These are phyloP conservation scores for Trachelus tabidus DNA, from an alignment of 2,888 invertebrate species.

Conservation along the genomic window DNA sequence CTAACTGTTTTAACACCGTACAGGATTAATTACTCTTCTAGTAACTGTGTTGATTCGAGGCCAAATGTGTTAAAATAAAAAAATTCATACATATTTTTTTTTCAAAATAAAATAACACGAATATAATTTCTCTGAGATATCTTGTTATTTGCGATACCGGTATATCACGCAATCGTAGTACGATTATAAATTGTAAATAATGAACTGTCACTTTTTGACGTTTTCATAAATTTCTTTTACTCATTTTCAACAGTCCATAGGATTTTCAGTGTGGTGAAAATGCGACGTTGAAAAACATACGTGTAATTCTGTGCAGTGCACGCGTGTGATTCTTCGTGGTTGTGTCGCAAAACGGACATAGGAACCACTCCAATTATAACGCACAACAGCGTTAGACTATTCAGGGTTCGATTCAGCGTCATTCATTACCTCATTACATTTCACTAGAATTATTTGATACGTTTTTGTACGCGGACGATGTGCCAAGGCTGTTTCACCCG, in stretches of 20 bases:
- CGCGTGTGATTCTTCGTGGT: background rate
- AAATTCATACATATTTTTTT: background rate
- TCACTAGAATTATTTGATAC: background rate
- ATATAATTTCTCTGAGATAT: background rate
- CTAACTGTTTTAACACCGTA: background rate
- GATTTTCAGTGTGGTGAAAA: background rate
- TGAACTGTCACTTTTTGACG: background rate
- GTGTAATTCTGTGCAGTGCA: background rate
- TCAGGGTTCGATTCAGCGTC: background rate
- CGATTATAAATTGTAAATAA: background rate
- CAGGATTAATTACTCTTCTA: background rate
- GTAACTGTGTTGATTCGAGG: background rate
- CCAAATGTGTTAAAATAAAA: background rate
- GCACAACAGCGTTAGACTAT: background rate
- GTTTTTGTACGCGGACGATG: background rate
- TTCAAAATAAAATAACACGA: no score
- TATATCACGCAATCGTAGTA: background rate
- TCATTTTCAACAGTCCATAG: background rate
- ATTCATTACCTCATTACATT: background rate
- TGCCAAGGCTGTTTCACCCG: background rate
- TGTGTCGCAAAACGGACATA: background rate
- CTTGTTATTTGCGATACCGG: background rate
- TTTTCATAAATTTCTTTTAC: background rate
- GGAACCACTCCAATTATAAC: constrained; percentile 4
- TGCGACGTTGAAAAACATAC: background rate